These are phyloP conservation scores for Ochropacha duplaris DNA, from an alignment of 2,888 invertebrate genomes.

Conservation along the genomic window DNA sequence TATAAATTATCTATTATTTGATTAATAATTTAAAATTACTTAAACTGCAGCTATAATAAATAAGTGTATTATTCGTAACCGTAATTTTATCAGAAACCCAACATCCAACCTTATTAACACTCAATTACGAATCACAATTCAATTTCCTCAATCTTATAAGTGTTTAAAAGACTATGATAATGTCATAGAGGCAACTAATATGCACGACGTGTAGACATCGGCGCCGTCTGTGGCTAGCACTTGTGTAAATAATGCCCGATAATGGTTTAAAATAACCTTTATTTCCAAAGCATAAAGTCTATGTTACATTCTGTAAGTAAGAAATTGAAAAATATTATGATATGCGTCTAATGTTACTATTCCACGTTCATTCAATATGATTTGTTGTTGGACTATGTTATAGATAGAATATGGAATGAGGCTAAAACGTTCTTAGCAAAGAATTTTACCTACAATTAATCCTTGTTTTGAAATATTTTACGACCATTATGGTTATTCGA, in stretches of 20 bases:
- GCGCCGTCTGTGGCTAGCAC: slow-evolving; percentile 9
- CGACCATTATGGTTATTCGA: not conserved
- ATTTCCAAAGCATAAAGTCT: not conserved
- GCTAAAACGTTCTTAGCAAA: not conserved
- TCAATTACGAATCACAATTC: not conserved
- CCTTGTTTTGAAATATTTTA: not conserved
- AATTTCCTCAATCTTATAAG: not conserved
- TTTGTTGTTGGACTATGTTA: not conserved
- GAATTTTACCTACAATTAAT: not conserved
- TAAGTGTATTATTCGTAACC: too few species aligned
- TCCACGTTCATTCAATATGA: not conserved
- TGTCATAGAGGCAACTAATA: not conserved
- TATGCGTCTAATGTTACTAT: not conserved
- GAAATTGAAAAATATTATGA: not conserved
- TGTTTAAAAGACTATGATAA: not conserved
- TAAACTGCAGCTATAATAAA: too few species aligned
- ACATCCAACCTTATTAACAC: not conserved
- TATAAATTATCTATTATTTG: too few species aligned
- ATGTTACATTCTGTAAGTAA: not conserved
- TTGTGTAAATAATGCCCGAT: slow-evolving; percentile 14
- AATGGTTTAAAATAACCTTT: not conserved
- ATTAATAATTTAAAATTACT: too few species aligned
- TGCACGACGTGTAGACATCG: slow-evolving; percentile 3
- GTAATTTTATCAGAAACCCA: not conserved
- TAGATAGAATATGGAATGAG: not conserved